Base-by-base conservation (phyloP, 2,888 invertebrate genomes). In the Stenurella melanura region DNA sequence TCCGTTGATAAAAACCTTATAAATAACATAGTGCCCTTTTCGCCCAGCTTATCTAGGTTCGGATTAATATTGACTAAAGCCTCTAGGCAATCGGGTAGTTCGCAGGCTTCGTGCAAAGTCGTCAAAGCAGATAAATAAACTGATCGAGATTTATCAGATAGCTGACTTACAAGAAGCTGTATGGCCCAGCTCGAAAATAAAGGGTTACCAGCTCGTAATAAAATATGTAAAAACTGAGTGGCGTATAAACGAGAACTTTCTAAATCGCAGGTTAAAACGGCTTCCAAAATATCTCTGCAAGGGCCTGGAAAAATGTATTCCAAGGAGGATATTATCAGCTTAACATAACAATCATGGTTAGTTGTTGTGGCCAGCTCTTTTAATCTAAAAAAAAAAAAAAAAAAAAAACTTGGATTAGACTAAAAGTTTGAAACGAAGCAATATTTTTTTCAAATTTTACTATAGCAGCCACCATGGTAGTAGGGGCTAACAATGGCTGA, bases 61-160 rank as follows among this genome's bases (percentile, higher is more conserved):
- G 96, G 96, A 85, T 94, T 93, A 85, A 95, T 90, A 70, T 93
- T 92, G 80, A 96, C 93, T 81, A 97, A 90, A 80, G 95, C 93
- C 83, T 95, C 95, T 70, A 97, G 73, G 88, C 91, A 91, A 85
- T 95, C 95, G 87, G 95, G 93, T 80, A 97, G 94, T 89, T 97
- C 96, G 87, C 96, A 96, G n/a, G 97, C 96, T 91, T 98, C 98
- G 86, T 97, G 96, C 60, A 98, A 91, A 74, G 95, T 94, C 81
- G 94, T 93, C 73, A 97, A 90, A 6, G 98, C 97, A 11, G 95
- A 93, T 82, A 95, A 91, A 10, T 95, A 94, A 34, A 98, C 95
- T 56, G 94, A 66, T 67, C 79, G 66, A 9, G 95, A 96, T 78
- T 93, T 92, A 88, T 99, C 99, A 82, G 94, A 94, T 50, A 98